Evolutionary conservation across 2,888 invertebrate genomes (phyloP).

Genomic region (Philhelius pedissequus): DNA sequence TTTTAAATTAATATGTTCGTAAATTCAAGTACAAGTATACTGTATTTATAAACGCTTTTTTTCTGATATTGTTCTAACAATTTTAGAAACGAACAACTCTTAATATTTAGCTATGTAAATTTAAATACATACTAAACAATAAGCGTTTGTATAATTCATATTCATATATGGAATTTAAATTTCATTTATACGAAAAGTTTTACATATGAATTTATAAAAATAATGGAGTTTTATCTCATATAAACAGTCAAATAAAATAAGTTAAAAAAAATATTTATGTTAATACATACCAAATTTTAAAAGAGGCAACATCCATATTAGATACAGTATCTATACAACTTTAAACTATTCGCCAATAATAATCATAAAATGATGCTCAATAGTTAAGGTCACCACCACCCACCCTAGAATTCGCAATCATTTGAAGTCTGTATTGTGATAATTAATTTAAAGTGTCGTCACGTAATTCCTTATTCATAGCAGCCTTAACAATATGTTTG

Average conservation of each 20-base stretch:
- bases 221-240: too few species aligned
- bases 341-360: neutral
- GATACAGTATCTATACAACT: neutral
- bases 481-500: neutral
- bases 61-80: too few species aligned
- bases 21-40: too few species aligned
- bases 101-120: too few species aligned
- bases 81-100: too few species aligned
- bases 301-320: neutral
- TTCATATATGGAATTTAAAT: too few species aligned
- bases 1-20: too few species aligned
- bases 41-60: too few species aligned
- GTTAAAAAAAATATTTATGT: neutral
- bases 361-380: neutral
- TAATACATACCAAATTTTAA: neutral
- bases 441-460: slow-evolving; percentile 29
- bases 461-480: slow-evolving; percentile 28
- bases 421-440: neutral
- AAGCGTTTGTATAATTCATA: too few species aligned
- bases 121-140: too few species aligned
- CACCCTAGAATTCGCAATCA: slow-evolving; percentile 1
- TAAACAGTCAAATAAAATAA: neutral
- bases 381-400: neutral
- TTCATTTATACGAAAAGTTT: too few species aligned
- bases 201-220: too few species aligned